Evolutionary conservation across 2,888 invertebrate genomes (phyloP), one percentile per base, ranked within the genome.

Genomic region (Pollenia griseotomentosa): DNA sequence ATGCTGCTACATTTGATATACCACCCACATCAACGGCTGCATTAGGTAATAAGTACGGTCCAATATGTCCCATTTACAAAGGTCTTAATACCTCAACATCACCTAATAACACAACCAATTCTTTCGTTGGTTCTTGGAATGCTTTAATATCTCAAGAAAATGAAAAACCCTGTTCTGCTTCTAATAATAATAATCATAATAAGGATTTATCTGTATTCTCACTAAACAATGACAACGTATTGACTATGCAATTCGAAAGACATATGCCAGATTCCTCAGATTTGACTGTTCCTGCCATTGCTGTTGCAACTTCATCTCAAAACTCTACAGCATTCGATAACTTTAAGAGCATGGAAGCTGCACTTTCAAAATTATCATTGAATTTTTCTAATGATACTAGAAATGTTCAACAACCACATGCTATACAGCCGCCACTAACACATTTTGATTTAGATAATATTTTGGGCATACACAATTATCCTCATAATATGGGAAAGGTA

Each of bases 31-130:
- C 90, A 19, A 81, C 88, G 0, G 70, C 85, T n/a, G 80, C 90
- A 1, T 83, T 90, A 61, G 95, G 95, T 46, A 96, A 95, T 89
- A 96, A 95, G 91, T 96, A 95, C 90, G 96, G 96, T 12, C 96
- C 96, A 10, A 96, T 96, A 88, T 96, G 96, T 75, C 93, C 93
- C n/a, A 93, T 93, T 89, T 91, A 90, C 80, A 90, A 90, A 88
- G 90, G 89, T 8, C 88, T 88, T 51, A 88, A 75, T 46, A 74
- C 71, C 9, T 71, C 88, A 12, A 65, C 84, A 48, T 61, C 78
- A 5, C 79, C 83, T 19, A 77, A 61, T 73, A 77, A 88, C 66
- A 88, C 85, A 59, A 79, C 57, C 2, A 90, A 90, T 73, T 89
- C 88, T 57, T 89, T 86, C 59, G 85, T 88, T 33, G 88, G 89